Percentiles rank a stretch among this genome's conserved stretches.
phyloP scores from a whole-genome alignment of 2,113 vertebrate genomes.

The Grammomys surdaster region DNA sequence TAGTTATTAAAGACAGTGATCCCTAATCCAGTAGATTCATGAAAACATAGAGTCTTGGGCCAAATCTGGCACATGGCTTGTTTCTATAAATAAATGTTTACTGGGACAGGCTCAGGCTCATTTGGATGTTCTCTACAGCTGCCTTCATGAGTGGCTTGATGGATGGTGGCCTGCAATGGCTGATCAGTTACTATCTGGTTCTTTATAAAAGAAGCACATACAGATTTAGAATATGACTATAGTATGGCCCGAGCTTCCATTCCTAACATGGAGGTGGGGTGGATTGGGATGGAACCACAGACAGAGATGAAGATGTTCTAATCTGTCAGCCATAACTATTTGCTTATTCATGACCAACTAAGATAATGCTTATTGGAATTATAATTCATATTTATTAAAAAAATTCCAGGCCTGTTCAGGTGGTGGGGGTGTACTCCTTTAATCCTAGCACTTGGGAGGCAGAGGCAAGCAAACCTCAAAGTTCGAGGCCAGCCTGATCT shows the following conservation, averaged over 20 bases:
- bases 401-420: not conserved
- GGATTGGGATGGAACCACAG: not conserved
- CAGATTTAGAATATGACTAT: too few species aligned
- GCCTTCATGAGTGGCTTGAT: not conserved
- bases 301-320: not conserved
- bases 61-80: not conserved
- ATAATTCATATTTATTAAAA: slow-evolving; percentile 6
- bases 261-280: not conserved
- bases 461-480: not conserved
- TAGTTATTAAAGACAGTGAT: not conserved
- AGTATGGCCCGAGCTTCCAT: not conserved
- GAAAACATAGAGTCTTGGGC: not conserved
- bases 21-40: not conserved
- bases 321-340: not conserved
- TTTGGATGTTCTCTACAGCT: not conserved
- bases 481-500: not conserved
- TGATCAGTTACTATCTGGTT: not conserved
- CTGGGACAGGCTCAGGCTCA: not conserved
- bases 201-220: not conserved
- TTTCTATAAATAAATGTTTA: slow-evolving; percentile 36
- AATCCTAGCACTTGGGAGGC: not conserved
- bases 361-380: not conserved
- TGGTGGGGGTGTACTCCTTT: not conserved
- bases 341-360: not conserved
- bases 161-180: not conserved